Base-by-base conservation (phyloP, 2,113 vertebrate species). In the Crotalus helleri region DNA sequence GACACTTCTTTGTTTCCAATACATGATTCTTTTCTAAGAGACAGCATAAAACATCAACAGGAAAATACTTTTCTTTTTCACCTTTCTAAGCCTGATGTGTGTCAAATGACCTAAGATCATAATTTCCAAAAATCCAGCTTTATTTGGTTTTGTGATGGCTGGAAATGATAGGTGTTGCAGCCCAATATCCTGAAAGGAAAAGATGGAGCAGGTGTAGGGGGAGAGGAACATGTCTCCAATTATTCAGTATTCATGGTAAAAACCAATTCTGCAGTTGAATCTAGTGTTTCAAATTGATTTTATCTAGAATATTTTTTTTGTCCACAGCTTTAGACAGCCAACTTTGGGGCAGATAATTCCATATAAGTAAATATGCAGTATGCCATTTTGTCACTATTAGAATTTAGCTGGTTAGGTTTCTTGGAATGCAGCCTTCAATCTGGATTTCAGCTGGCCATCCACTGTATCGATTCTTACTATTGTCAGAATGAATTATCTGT, bases 381-480 rank as follows among this genome's bases (percentile, higher is more conserved):
- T 1, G 93, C 49, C 94, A 94, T 92, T 95, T 90, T 95, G 61
- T 58, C 46, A 59, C 93, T 15, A 91, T 93, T 19, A 93, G n/a
- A 91, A 53, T 19, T 95, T 87, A 97, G 90, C 93, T 95, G 1
- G 9, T 55, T 11, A 94, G 81, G 26, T 93, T 95, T 92, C 54
- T 94, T 3, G 97, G 97, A 55, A 98, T 92, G 86, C 98, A 98
- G 89, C 98, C 98, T 91, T 98, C 97, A 93, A 98, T 97, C 94
- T 98, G 98, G 33, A 98, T 95, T 97, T 98, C 98, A 12, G 97
- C 96, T 12, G 98, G 97, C 98, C 98, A 98, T 91, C 96, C 97
- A 0, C 0, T 0, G 0, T 98, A 98, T 90, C 96, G 96, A 95
- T 98, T 97, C 2, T 69, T 97, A 0, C 1, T n/a, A 3, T 4